These are phyloP conservation scores for Clarias batrachus DNA, from an alignment of 2,113 vertebrate genomes.

Conservation along the genomic window DNA sequence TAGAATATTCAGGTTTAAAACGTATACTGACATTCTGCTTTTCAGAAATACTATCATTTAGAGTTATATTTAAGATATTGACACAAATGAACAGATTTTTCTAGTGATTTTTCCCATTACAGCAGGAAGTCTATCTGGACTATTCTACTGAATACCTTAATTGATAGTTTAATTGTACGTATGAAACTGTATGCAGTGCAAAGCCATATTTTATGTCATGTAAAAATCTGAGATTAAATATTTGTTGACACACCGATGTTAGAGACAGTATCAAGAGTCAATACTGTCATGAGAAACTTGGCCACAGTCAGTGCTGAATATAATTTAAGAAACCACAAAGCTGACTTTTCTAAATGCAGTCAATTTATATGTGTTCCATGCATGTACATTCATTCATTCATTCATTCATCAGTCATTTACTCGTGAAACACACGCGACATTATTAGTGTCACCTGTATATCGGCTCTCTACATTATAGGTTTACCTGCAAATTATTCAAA, in stretches of 20 bases:
- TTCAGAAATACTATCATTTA: background rate
- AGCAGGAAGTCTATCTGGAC: background rate
- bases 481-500: background rate
- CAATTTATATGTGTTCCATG: background rate
- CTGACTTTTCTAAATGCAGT: background rate
- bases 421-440: background rate
- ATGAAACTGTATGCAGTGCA: background rate
- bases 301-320: slow-evolving; percentile 5
- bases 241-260: background rate
- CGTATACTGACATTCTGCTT: background rate
- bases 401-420: background rate
- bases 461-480: background rate
- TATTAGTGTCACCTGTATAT: background rate
- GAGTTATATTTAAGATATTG: background rate
- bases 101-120: background rate
- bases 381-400: background rate
- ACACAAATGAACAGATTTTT: background rate
- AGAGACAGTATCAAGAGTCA: background rate
- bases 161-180: background rate
- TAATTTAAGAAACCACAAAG: slow-evolving; percentile 8
- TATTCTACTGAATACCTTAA: background rate
- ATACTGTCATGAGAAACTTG: slow-evolving; percentile 34
- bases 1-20: background rate
- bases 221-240: background rate
- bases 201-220: background rate